phyloP scores from a whole-genome alignment of 2,113 vertebrate genomes.

The Engraulis encrasicolus region DNA sequence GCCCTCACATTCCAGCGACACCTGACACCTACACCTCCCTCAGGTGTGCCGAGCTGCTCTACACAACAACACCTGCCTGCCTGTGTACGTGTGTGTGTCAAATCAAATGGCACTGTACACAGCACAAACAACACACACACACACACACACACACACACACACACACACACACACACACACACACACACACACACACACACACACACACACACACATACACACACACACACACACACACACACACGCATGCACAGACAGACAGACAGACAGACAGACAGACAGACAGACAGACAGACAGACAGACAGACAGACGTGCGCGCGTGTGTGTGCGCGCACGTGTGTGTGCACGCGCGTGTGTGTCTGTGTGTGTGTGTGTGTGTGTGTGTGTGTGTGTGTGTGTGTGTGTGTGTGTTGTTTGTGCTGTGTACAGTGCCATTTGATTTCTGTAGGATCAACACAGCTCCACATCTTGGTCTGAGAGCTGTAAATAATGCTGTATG shows the following conservation, averaged over 20 bases:
- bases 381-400: neutral
- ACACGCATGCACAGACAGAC: too few species aligned
- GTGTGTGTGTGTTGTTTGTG: neutral
- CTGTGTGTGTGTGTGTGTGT: neutral
- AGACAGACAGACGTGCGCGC: too few species aligned
- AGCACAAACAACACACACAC: too few species aligned
- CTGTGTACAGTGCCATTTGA: neutral
- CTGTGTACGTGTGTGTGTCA: neutral
- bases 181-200: too few species aligned
- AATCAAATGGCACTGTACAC: too few species aligned
- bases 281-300: too few species aligned
- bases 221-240: too few species aligned
- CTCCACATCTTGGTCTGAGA: neutral
- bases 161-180: too few species aligned
- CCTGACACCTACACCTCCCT: slow-evolving; percentile 46
- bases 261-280: too few species aligned
- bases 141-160: too few species aligned
- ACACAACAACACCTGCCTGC: slow-evolving; percentile 31
- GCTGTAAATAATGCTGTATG: neutral
- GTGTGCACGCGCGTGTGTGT: neutral
- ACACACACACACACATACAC: too few species aligned
- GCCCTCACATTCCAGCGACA: slow-evolving; percentile 44
- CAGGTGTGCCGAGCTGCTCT: slow-evolving; percentile 38
- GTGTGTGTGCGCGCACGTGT: too few species aligned
- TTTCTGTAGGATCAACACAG: neutral